phyloP scores from a whole-genome alignment of 2,113 vertebrate species.

The Poeciliopsis prolifica region DNA sequence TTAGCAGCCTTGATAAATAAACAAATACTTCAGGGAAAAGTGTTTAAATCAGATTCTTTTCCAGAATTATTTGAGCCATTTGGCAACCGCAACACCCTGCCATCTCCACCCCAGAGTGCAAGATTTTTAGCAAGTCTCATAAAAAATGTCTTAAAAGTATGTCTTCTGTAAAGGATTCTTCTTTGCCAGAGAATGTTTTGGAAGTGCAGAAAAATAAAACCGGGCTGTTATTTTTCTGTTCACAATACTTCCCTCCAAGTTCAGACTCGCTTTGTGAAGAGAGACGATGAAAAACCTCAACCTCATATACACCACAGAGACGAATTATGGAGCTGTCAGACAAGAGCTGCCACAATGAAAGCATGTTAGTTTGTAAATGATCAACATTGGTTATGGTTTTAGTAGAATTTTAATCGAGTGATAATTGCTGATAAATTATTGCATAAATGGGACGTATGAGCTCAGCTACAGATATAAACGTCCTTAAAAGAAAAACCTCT shows the following conservation, averaged over 20 bases:
- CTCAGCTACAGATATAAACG: too few species aligned
- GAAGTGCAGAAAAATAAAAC: not conserved
- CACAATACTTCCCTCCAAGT: not conserved
- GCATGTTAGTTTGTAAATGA: not conserved
- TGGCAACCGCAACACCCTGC: not conserved
- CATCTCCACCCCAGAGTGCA: not conserved
- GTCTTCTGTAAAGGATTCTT: not conserved
- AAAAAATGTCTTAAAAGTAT: not conserved
- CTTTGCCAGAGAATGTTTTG: not conserved
- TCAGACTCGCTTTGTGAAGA: not conserved
- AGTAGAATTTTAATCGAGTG: not conserved
- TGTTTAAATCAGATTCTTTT: not conserved
- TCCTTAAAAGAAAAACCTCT: too few species aligned
- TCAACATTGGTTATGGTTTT: too few species aligned
- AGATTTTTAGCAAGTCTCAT: not conserved
- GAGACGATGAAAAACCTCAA: not conserved
- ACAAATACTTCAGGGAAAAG: not conserved
- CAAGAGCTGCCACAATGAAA: not conserved
- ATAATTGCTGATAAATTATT: too few species aligned
- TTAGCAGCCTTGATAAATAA: not conserved
- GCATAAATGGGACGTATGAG: too few species aligned
- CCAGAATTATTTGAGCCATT: not conserved
- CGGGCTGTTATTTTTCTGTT: not conserved
- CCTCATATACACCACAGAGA: not conserved
- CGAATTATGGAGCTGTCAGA: not conserved